Percentiles rank a stretch among this genome's conserved stretches.
Conservation (phyloP, 1,140 invertebrate species). For the Anoplolepis gracilipes region DNA sequence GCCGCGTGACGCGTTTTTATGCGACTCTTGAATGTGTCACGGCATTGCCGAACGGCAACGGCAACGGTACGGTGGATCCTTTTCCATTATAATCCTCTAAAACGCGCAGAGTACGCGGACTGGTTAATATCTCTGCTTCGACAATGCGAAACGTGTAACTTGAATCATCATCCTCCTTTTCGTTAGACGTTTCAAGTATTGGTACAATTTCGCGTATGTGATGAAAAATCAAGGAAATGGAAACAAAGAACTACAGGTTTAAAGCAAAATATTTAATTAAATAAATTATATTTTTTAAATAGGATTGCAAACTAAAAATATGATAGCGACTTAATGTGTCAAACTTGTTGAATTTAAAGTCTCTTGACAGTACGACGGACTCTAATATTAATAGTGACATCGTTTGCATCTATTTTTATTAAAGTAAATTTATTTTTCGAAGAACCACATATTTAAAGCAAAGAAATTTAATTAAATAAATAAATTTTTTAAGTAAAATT, state of each 20-base stretch:
- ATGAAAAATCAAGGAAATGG: not conserved
- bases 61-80: slow-evolving; percentile 15
- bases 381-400: not conserved
- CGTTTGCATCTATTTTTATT: not conserved
- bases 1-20: slow-evolving; percentile 35
- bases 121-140: slow-evolving; percentile 26
- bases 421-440: not conserved
- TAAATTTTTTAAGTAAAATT: not conserved
- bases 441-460: not conserved
- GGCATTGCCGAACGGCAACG: not conserved
- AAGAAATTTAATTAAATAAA: not conserved
- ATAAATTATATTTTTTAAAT: not conserved
- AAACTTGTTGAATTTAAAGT: too few relatives aligned
- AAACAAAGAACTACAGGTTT: not conserved
- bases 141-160: not conserved
- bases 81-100: slow-evolving; percentile 43
- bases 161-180: slow-evolving; percentile 1
- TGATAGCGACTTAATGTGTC: not conserved
- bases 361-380: too few relatives aligned
- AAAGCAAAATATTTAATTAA: not conserved
- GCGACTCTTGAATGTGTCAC: slow-evolving; percentile 47
- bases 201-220: not conserved
- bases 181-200: slow-evolving; percentile 11
- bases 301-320: not conserved
- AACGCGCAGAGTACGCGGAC: not conserved